Conservation (phyloP, 2,888 invertebrate genomes). For the Cephus spinipes region DNA sequence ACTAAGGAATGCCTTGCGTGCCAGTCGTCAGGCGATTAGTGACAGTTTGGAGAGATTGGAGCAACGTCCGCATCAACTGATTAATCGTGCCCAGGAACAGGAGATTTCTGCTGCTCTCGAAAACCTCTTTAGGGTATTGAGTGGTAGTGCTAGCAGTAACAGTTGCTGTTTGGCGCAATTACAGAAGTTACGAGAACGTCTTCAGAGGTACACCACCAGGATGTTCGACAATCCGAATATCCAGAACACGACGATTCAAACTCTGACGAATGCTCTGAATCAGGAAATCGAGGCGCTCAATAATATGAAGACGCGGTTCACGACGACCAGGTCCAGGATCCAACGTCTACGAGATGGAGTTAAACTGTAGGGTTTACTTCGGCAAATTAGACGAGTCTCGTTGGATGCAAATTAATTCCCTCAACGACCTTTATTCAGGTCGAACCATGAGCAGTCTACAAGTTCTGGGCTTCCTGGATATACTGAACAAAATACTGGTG, state of each 20-base stretch:
- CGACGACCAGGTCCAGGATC: constrained; percentile 36
- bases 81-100: constrained; percentile 28
- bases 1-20: constrained; percentile 37
- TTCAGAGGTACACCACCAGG: constrained; percentile 30
- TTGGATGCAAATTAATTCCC: neutral
- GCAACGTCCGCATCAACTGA: constrained; percentile 30
- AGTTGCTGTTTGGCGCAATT: constrained; percentile 35
- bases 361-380: constrained; percentile 26
- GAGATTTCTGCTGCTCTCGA: constrained; percentile 28
- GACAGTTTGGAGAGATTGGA: constrained; percentile 34
- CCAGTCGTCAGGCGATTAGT: constrained; percentile 34
- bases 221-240: constrained; percentile 26
- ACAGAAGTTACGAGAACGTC: constrained; percentile 33
- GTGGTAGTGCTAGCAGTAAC: constrained; percentile 34
- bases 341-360: constrained; percentile 33
- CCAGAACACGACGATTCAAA: constrained; percentile 18
- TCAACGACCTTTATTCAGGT: neutral
- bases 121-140: constrained; percentile 33
- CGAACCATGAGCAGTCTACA: constrained; percentile 19
- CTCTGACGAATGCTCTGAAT: constrained; percentile 31
- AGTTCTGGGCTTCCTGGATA: neutral
- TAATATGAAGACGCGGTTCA: constrained; percentile 37
- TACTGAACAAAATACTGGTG: neutral
- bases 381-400: constrained; percentile 19
- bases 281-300: constrained; percentile 40